These are phyloP conservation scores for Carollia perspicillata DNA, from an alignment of 2,113 vertebrate species.

Conservation along the genomic window DNA sequence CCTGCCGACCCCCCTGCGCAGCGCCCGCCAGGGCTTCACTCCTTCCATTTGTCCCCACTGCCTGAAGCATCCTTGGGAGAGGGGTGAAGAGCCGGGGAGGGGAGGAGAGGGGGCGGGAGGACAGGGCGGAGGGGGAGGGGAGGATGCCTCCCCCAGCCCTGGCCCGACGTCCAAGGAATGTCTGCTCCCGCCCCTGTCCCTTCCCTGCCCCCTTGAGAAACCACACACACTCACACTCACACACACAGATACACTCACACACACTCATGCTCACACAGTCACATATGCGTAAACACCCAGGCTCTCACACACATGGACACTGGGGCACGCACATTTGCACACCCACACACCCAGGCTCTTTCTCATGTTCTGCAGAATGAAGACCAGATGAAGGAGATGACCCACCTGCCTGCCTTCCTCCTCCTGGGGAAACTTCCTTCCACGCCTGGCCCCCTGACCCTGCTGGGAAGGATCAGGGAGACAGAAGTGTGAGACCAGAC, in stretches of 20 bases:
- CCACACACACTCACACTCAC: neutral
- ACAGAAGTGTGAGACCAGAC: neutral
- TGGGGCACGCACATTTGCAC: neutral
- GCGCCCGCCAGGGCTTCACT: conserved; percentile 56
- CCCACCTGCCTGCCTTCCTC: neutral
- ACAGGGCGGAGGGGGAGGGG: neutral
- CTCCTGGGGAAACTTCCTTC: neutral
- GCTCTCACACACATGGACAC: neutral
- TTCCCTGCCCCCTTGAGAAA: neutral
- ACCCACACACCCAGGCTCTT: neutral
- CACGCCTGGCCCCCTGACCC: neutral
- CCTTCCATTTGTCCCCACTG: conserved; percentile 64
- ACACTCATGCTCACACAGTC: neutral
- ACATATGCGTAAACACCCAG: neutral
- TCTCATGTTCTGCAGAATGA: neutral
- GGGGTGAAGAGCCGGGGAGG: neutral
- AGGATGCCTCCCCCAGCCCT: neutral
- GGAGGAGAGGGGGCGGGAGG: neutral
- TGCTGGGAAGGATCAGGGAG: neutral
- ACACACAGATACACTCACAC: neutral
- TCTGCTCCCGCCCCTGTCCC: conserved; percentile 20
- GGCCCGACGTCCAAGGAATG: neutral
- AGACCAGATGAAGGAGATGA: conserved; percentile 30
- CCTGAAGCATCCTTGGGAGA: conserved; percentile 61
- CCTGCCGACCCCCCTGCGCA: conserved; percentile 72